Evolutionary conservation across 2,888 invertebrate genomes (phyloP), one percentile per base, ranked within the genome.

Genomic region (Adelognathus sp.): DNA sequence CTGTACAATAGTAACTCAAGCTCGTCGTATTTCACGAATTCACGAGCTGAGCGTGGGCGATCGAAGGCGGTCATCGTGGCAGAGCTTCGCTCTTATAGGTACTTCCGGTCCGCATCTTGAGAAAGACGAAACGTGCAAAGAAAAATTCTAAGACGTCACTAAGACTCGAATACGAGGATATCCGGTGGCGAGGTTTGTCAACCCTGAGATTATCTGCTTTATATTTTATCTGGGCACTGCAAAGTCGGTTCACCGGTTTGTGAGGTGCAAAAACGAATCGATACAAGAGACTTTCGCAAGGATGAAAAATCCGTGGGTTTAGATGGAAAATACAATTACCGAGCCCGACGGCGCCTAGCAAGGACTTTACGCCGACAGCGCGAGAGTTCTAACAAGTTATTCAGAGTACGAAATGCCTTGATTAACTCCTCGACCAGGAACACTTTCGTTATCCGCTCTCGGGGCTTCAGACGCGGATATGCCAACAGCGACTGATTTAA

Each of bases 311-410:
- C 36, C 36, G 39, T 9, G 50, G 4, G 54, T 61, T n/a, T 39
- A 14, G 14, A 14, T 14, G 60, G 36, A 61, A 63, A 76, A 58
- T 56, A 39, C 70, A 76, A 76, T 76, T 70, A 64, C 16, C 27
- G 31, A 64, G 27, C 36, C 31, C 50, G 61, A 63, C n/a, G 14
- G 3, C 60, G 39, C 11, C 39, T n/a, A 1, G 5, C 58, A 64
- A 75, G 67, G 61, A 67, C 67, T 67, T 31, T n/a, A n/a, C 4
- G n/a, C 29, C 29, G 52, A 4, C 52, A 24, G 9, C 21, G 21
- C 11, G n/a, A 14, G 2, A 14, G 18, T 39, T 41, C 18, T n/a
- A 44, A 9, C 31, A 3, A 31, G 21, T 11, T 6, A 16, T 52
- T 41, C 24, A n/a, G 31, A 27, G 16, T 60, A 41, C 52, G 46